Evolutionary conservation across 2,888 invertebrate genomes (phyloP).

Genomic region (Agrypnus murinus): DNA sequence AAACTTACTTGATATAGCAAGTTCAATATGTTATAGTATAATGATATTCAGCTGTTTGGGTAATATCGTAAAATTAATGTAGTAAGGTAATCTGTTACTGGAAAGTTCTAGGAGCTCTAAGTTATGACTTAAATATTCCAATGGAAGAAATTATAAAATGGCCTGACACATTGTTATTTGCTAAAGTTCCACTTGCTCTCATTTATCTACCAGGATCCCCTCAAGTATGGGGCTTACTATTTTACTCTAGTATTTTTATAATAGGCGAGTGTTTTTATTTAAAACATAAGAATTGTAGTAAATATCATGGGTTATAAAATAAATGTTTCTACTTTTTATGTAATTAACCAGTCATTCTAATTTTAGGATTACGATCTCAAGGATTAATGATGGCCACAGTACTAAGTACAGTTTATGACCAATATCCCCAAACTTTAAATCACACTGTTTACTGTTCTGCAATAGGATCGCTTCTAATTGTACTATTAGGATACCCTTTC

Average conservation of each 20-base stretch:
- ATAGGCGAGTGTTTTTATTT: conserved; percentile 10
- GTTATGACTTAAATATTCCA: conserved; percentile 27
- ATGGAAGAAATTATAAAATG: conserved; percentile 13
- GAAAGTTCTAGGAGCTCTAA: conserved; percentile 28
- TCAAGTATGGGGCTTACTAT: conserved; percentile 23
- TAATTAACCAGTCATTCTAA: no score
- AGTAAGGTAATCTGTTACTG: no score
- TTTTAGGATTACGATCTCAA: conserved; percentile 34
- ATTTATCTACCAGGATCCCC: conserved; percentile 24
- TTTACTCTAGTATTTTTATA: conserved; percentile 35
- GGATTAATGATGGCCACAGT: conserved; percentile 30
- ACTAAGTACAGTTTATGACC: conserved; percentile 19
- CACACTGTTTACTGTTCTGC: conserved; percentile 25
- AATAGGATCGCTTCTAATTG: not conserved
- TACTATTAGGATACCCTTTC: conserved; percentile 20
- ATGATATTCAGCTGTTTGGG: conserved; percentile 30
- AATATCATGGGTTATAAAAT: no score
- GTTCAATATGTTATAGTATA: conserved; percentile 22
- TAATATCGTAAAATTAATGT: no score
- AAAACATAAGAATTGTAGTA: no score
- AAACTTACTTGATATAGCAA: conserved; percentile 11
- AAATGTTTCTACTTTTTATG: no score
- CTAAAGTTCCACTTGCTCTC: conserved; percentile 22
- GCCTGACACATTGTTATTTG: conserved; percentile 13
- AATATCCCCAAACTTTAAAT: not conserved